phyloP scores from a whole-genome alignment of 2,113 vertebrate species.

The Cercocebus atys region DNA sequence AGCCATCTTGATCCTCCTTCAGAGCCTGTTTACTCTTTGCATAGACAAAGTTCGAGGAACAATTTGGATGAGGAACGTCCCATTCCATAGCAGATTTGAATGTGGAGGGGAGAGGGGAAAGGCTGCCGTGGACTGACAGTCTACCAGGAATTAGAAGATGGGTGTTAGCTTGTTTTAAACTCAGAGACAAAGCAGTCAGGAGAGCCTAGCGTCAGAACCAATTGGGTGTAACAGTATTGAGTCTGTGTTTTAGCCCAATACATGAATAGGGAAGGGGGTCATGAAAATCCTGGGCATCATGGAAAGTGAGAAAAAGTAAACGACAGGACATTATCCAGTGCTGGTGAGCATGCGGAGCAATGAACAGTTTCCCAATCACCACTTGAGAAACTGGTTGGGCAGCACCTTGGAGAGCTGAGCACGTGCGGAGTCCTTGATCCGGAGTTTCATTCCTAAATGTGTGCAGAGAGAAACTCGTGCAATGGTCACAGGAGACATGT shows the following conservation, averaged over 20 bases:
- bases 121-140: background rate
- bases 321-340: background rate
- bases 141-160: background rate
- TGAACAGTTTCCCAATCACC: background rate
- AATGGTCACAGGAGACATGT: accelerated
- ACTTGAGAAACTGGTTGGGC: background rate
- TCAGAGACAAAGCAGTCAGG: background rate
- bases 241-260: background rate
- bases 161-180: background rate
- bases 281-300: background rate
- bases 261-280: background rate
- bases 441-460: background rate
- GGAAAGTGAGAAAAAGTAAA: background rate
- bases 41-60: background rate
- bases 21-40: background rate
- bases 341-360: background rate
- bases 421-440: background rate
- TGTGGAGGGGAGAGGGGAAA: too few species aligned
- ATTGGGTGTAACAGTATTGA: accelerated
- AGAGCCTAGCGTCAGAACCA: background rate
- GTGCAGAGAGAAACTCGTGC: background rate
- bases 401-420: background rate
- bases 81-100: background rate
- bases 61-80: background rate
- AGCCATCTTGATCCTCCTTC: background rate